These are phyloP conservation scores for Coracias cyanogaster DNA, from an alignment of 2,797 vertebrate genomes.

Conservation along the genomic window DNA sequence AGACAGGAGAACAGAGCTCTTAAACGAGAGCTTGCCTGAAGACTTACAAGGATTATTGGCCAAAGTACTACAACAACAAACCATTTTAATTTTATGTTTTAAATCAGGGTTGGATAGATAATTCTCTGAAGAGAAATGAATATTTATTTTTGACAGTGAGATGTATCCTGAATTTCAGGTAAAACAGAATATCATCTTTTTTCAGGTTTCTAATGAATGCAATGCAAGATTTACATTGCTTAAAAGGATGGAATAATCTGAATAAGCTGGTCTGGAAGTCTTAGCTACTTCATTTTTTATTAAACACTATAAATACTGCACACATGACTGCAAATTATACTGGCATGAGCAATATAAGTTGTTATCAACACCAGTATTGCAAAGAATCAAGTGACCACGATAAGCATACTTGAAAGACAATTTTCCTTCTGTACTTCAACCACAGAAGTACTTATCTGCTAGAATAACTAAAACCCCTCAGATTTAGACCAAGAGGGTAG, in stretches of 20 bases:
- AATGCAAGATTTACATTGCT: not conserved
- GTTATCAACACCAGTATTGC: not conserved
- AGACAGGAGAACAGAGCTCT: not conserved
- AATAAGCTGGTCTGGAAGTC: not conserved
- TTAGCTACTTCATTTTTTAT: not conserved
- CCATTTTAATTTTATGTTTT: not conserved
- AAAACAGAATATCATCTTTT: not conserved
- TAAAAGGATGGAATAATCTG: not conserved
- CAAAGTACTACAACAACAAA: not conserved
- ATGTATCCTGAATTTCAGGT: not conserved
- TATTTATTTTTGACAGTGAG: not conserved
- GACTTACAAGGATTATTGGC: not conserved
- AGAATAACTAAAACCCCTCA: not conserved
- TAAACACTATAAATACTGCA: not conserved
- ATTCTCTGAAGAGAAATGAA: not conserved
- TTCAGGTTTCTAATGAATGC: not conserved
- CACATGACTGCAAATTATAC: not conserved
- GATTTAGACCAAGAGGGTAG: not conserved
- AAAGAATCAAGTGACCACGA: not conserved
- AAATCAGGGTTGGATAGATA: not conserved
- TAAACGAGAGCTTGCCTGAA: not conserved
- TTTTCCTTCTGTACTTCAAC: not conserved
- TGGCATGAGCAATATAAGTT: not conserved
- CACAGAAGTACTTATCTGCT: not conserved
- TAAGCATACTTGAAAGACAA: not conserved